Percentiles rank a stretch among this genome's conserved stretches.
These are phyloP conservation scores for Melanophora roralis DNA, from an alignment of 2,888 invertebrate genomes.

Conservation along the genomic window DNA sequence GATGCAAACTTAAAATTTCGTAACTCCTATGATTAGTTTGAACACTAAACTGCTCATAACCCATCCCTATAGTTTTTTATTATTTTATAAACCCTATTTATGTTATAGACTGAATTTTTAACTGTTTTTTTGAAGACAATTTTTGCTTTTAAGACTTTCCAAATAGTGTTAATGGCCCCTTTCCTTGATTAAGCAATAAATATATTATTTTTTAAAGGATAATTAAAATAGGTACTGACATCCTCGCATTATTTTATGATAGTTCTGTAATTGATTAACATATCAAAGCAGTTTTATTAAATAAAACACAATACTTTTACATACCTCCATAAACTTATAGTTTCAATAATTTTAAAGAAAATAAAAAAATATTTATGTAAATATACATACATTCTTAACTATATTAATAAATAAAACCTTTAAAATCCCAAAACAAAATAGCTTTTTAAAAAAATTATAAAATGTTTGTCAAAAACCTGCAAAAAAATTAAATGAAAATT, in stretches of 20 bases:
- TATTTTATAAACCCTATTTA: slow-evolving; percentile 11
- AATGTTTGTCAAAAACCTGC: too few species aligned
- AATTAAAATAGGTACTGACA: slow-evolving; percentile 42
- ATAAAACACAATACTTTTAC: background rate
- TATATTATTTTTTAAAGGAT: background rate
- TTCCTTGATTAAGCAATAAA: background rate
- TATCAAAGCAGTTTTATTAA: slow-evolving; percentile 7
- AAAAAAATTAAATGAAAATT: background rate
- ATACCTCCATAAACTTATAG: background rate
- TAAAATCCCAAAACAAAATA: slow-evolving; percentile 16
- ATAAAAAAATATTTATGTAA: background rate
- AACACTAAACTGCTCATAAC: slow-evolving; percentile 32
- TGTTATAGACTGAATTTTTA: slow-evolving; percentile 49
- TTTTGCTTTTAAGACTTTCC: background rate
- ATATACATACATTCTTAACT: background rate
- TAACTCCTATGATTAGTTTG: background rate
- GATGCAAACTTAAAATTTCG: background rate
- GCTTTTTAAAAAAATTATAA: background rate
- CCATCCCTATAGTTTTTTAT: background rate
- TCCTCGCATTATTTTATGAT: slow-evolving; percentile 52
- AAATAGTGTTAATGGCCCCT: background rate
- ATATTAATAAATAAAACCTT: slow-evolving; percentile 17
- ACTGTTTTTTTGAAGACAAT: background rate
- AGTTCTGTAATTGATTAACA: slow-evolving; percentile 36
- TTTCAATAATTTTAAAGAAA: background rate